A percentile compares a stretch with the other conserved stretches of the same genome.
Conservation (phyloP, 2,888 invertebrate species). For the Andrena chrysosceles region DNA sequence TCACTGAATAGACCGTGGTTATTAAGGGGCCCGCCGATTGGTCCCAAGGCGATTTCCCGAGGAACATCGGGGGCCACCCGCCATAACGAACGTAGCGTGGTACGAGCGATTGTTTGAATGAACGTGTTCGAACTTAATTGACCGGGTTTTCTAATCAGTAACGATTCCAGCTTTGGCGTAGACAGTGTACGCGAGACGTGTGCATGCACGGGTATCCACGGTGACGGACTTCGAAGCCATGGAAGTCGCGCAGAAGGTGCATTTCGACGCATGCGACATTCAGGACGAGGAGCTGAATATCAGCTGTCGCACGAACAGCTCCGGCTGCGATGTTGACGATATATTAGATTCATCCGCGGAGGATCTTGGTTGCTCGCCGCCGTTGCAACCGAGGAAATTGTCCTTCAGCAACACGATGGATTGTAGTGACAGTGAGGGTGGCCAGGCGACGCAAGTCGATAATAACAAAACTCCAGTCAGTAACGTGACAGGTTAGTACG, state of each 20-base stretch:
- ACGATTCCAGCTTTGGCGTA: conserved; percentile 43
- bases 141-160: conserved; percentile 60
- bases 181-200: conserved; percentile 42
- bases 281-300: conserved; percentile 87
- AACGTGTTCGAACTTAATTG: conserved; percentile 67
- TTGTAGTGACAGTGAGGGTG: conserved; percentile 80
- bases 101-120: conserved; percentile 76
- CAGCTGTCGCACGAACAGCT: conserved; percentile 85
- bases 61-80: conserved; percentile 73
- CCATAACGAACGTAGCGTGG: conserved; percentile 80
- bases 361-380: conserved; percentile 87
- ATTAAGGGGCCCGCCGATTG: conserved; percentile 65
- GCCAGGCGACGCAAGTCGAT: conserved; percentile 57
- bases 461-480: conserved; percentile 73
- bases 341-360: conserved; percentile 88
- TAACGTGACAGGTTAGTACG: conserved; percentile 78
- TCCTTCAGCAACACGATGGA: conserved; percentile 87
- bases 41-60: conserved; percentile 61
- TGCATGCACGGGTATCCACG: conserved; percentile 53
- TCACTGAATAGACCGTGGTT: conserved; percentile 19
- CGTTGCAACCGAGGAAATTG: conserved; percentile 87
- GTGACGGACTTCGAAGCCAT: conserved; percentile 73
- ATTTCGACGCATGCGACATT: conserved; percentile 82
- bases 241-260: conserved; percentile 82
- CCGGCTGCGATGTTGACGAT: conserved; percentile 88